Base-by-base conservation (phyloP, 2,113 vertebrate genomes). In the Polypterus senegalus region DNA sequence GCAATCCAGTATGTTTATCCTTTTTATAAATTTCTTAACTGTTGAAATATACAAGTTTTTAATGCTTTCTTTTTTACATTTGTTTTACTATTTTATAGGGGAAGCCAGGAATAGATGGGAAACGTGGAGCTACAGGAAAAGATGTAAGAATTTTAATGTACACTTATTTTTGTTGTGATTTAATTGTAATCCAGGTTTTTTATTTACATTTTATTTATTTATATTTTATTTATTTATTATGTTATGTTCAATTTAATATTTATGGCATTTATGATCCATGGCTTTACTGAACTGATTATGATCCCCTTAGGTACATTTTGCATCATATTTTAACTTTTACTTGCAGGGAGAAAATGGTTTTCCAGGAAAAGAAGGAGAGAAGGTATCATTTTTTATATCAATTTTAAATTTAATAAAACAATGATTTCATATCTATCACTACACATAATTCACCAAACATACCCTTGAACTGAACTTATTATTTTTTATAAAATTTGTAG, bases 101-200 rank as follows among this genome's bases (percentile, higher is more conserved):
- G 27, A 80, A 73, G 71, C 64, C 86, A 57, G 84, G 83, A 59
- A 69, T 77, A 10, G 86, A 88, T 49, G 86, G 86, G 46, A 89
- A 89, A 68, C 77, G 83, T 54, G 87, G 86, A 61, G 55, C 74
- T 55, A 45, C 78, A 43, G 87, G 79, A 66, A 85, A 81, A 68
- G 76, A 85, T 64, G 87, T 87, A 67, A 74, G 80, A 27, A 27
- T 27, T 27, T 27, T 2, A 27, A 2, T 27, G 49, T 7, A 7
- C 49, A 58, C 43, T 45, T 58, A 45, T 27, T 51, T 58, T 58
- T 7, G 57, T 58, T 58, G 5, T 27, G 7, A 9, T 51, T 7
- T 9, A 51, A 2, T 51, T 9, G 49, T 51, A 51, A 51, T 9
- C 6, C 9, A 7, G 49, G 9, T 51, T 51, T 9, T 51, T 51